A percentile compares a stretch with the other conserved stretches of the same genome.
Evolutionary conservation across 2,113 vertebrate genomes (phyloP).

Genomic region (Calypte anna): DNA sequence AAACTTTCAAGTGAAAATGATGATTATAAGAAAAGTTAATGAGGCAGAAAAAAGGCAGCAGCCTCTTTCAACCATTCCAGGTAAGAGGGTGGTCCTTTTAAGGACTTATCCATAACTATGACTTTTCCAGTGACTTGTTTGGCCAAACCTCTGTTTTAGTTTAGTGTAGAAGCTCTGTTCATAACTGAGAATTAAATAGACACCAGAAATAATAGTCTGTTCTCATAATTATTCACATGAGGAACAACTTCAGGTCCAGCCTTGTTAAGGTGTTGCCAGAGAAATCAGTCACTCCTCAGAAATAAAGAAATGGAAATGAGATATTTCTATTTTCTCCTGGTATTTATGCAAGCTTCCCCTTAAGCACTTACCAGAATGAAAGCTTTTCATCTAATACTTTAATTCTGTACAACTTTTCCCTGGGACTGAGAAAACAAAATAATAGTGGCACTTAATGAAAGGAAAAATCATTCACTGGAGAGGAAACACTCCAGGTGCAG

Average conservation of each 20-base stretch:
- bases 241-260: not conserved
- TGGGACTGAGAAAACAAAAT: constrained; percentile 53
- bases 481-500: constrained; percentile 37
- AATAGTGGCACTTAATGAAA: constrained; percentile 34
- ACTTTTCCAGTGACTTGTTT: not conserved
- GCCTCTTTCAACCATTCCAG: not conserved
- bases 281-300: constrained; percentile 47
- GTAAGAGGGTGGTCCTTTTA: not conserved
- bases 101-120: not conserved
- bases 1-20: not conserved
- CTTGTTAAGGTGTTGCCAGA: constrained; percentile 42
- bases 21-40: not conserved
- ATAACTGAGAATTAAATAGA: not conserved
- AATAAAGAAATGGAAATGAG: constrained; percentile 56
- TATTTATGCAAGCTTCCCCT: constrained; percentile 36
- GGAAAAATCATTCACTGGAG: constrained; percentile 6
- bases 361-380: constrained; percentile 45
- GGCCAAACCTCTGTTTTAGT: not conserved
- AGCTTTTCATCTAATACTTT: constrained; percentile 50
- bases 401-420: constrained; percentile 41
- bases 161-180: not conserved
- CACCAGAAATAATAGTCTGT: not conserved
- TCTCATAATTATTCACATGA: constrained; percentile 47
- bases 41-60: not conserved
- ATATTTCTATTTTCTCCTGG: constrained; percentile 48